Evolutionary conservation across 92 coral and sea anemone species (phyloP), one percentile per base, ranked within the genome.

Genomic region (Micromussa lordhowensis): DNA sequence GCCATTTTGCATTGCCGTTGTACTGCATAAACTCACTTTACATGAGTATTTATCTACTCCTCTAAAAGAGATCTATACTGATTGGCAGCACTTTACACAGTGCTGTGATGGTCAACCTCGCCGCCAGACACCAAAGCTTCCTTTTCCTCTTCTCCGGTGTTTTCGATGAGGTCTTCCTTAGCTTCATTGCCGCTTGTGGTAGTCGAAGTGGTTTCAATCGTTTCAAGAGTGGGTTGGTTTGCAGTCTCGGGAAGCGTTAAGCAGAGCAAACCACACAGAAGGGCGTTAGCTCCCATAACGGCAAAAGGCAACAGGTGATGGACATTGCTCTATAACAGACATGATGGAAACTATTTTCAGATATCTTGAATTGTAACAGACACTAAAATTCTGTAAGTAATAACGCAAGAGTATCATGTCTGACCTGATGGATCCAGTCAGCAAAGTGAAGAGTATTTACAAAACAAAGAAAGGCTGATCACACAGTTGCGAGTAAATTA

Each of bases 171-270:
- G 49, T 58, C 70, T 35, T 58, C 83, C 8, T 79, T 59, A 24
- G 17, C 48, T 28, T 79, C 70, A 26, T 21, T 58, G 22, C 6
- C 83, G 48, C 48, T 32, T 5, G 48, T 31, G 24, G 83, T 9
- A 14, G 34, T 44, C 10, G 16, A 5, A 16, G 19, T 72, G 21
- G n/a, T 69, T 4, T 64, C 76, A 64, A 90, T 69, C 36, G 78
- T 69, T 63, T 90, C 92, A 24, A 75, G 85, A 22, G 92, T 90
- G 5, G 92, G 92, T 71, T 79, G 88, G 81, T 87, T 87, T 71
- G 92, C 80, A 19, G 92, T 90, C 71, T 90, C 92, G 5, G 92
- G 92, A 16, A 90, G 82, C 11, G 87, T 64, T 28, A 90, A 58
- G 51, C 92, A 90, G 53, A 87, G 68, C 54, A 63, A 35, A 32